Conservation (phyloP, 1,140 invertebrate genomes). For the Stenopsyche tienmushanensis region DNA sequence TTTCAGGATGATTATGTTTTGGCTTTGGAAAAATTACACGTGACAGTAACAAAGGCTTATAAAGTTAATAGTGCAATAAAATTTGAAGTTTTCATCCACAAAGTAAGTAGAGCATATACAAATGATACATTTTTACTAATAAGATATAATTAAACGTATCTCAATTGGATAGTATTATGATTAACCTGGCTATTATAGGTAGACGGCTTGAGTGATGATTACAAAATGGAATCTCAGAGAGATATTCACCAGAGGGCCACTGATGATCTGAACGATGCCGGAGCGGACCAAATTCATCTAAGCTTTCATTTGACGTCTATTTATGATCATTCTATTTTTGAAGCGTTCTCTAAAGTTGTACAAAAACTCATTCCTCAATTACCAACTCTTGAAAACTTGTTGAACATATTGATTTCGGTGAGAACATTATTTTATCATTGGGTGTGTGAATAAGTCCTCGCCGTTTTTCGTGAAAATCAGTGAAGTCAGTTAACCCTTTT, state of each 20-base stretch:
- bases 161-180: neutral
- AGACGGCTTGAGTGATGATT: constrained; percentile 97
- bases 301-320: constrained; percentile 98
- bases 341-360: constrained; percentile 99
- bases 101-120: constrained; percentile 53
- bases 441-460: too few relatives aligned
- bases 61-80: constrained; percentile 96
- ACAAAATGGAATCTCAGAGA: constrained; percentile 97
- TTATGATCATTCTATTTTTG: constrained; percentile 99
- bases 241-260: constrained; percentile 97
- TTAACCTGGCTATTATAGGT: constrained; percentile 60
- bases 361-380: constrained; percentile 98
- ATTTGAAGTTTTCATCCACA: constrained; percentile 99
- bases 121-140: neutral
- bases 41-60: constrained; percentile 92
- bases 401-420: constrained; percentile 99
- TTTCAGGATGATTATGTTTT: constrained; percentile 94
- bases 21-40: constrained; percentile 87
- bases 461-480: too few relatives aligned
- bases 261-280: constrained; percentile 89
- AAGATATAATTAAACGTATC: neutral
- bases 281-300: constrained; percentile 81
- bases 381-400: constrained; percentile 93
- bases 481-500: too few relatives aligned
- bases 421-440: too few relatives aligned